Evolutionary conservation across 2,888 invertebrate genomes (phyloP).

Genomic region (Cantharis lateralis): DNA sequence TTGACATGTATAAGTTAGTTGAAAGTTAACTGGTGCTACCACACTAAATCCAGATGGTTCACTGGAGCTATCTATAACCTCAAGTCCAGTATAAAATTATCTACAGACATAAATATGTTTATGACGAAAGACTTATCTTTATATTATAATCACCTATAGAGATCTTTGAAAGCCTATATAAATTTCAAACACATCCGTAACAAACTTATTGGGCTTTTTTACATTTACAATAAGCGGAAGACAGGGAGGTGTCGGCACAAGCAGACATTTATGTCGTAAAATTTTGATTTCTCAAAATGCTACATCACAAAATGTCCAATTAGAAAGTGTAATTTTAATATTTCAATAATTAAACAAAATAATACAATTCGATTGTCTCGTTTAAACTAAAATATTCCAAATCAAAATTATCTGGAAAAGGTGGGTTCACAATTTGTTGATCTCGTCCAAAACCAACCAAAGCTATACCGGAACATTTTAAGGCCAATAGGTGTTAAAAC

Average conservation of each 20-base stretch:
- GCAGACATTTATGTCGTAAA: conserved; percentile 29
- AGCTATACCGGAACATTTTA: not conserved
- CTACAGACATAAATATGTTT: conserved; percentile 51
- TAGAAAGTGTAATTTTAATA: not conserved
- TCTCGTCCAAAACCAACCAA: not conserved
- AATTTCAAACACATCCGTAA: conserved; percentile 30
- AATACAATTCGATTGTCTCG: not conserved
- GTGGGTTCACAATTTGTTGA: not conserved
- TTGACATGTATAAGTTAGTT: conserved; percentile 50
- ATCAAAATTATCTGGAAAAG: not conserved
- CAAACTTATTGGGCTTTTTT: conserved; percentile 24
- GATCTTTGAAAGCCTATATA: conserved; percentile 51
- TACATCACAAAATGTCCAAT: conserved; percentile 9
- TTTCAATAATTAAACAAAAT: not conserved
- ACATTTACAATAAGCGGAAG: conserved; percentile 28
- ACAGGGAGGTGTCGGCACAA: conserved; percentile 30
- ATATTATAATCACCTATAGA: conserved; percentile 44
- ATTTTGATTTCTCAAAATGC: conserved; percentile 16
- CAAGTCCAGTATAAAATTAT: conserved; percentile 55
- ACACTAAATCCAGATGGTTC: conserved; percentile 33
- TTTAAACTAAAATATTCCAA: not conserved
- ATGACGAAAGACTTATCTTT: conserved; percentile 53
- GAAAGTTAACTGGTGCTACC: conserved; percentile 45
- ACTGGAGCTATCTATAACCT: conserved; percentile 40
- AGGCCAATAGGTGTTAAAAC: not conserved